These are phyloP conservation scores for Cryptotermes secundus DNA, from an alignment of 1,140 invertebrate species.

Conservation along the genomic window DNA sequence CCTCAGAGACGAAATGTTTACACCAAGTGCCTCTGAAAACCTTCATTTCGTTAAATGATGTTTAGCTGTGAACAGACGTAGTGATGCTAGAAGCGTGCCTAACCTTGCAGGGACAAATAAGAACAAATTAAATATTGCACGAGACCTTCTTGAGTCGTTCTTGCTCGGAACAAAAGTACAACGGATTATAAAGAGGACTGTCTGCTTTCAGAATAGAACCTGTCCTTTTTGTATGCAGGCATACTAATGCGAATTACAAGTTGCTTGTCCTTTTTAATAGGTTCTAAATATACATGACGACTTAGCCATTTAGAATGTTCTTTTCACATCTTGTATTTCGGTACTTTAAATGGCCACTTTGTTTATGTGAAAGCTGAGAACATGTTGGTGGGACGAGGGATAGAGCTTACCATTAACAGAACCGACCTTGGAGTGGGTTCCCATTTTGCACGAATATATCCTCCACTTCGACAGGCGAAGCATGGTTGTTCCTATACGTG, in stretches of 20 bases:
- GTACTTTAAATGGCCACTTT: neutral
- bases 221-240: neutral
- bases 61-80: too few species aligned
- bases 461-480: neutral
- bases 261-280: neutral
- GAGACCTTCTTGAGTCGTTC: too few species aligned
- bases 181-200: neutral
- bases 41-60: too few species aligned
- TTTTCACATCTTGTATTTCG: neutral
- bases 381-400: neutral
- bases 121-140: too few species aligned
- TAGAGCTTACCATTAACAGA: neutral
- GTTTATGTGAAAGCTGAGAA: neutral
- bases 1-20: too few species aligned
- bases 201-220: neutral
- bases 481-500: neutral
- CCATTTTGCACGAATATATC: neutral
- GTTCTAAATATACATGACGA: slow-evolving; percentile 6
- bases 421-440: neutral
- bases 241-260: neutral
- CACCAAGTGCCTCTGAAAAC: too few species aligned
- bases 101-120: too few species aligned
- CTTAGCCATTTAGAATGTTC: neutral
- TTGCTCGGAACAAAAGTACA: neutral
- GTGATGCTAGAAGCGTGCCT: too few species aligned